Conservation (phyloP, 2,113 vertebrate genomes). For the Perca flavescens region DNA sequence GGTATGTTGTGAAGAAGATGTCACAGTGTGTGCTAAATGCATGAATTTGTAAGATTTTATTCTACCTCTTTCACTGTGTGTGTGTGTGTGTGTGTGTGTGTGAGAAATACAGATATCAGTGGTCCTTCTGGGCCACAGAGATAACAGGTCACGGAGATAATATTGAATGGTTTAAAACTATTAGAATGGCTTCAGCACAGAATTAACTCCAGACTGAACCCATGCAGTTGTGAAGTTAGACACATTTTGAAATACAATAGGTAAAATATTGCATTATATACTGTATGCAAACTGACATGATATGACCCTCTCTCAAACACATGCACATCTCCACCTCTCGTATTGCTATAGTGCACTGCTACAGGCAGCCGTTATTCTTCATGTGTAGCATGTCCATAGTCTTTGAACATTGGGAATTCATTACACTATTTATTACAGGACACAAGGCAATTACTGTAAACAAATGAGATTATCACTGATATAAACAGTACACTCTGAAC, state of each 20-base stretch:
- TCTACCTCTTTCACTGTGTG: too few species aligned
- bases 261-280: not conserved
- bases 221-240: constrained; percentile 2
- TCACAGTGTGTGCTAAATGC: not conserved
- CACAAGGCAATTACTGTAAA: constrained; percentile 18
- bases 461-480: constrained; percentile 1
- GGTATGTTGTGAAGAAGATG: not conserved
- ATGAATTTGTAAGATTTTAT: not conserved
- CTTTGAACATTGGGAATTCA: constrained; percentile 8
- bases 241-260: not conserved
- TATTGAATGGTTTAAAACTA: constrained; percentile 35
- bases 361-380: constrained; percentile 13
- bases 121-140: constrained; percentile 30
- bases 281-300: not conserved
- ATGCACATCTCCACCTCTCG: not conserved
- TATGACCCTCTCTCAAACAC: not conserved
- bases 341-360: not conserved
- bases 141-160: constrained; percentile 2
- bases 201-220: not conserved
- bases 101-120: constrained; percentile 25
- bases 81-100: too few species aligned
- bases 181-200: constrained; percentile 9
- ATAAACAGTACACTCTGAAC: not conserved
- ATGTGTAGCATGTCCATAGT: not conserved
- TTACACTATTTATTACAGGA: not conserved